Evolutionary conservation across 2,113 vertebrate species (phyloP), one percentile per base, ranked within the genome.

Genomic region (Microtus richardsoni): DNA sequence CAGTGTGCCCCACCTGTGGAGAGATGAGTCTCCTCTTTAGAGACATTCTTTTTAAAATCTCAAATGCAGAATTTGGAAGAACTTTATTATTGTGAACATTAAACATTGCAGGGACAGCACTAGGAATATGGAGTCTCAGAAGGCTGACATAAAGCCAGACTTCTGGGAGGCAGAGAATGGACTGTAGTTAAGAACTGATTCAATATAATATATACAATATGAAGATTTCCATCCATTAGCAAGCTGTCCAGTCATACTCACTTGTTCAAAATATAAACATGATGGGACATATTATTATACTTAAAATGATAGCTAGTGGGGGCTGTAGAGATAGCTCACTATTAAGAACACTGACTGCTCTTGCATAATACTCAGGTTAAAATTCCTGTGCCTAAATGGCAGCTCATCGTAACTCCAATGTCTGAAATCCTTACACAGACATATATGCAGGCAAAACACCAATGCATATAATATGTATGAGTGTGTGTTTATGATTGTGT

Each of bases 231-330:
- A 99, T 97, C 99, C 98, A 0, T 99, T 99, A 98, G 97, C 97
- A 80, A 99, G 98, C 97, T 99, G 99, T 79, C 97, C 98, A 0
- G 98, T 99, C 88, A 99, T 99, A 99, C 99, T 99, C 52, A 99
- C 98, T 0, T 99, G 99, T 74, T 99, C 99, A 17, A 99, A 99
- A 96, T 99, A 99, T 26, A 99, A 99, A 97, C 99, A 99, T 97
- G 98, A 99, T 36, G 17, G 97, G 99, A 39, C 12, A 60, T 39
- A 7, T 39, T 80, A 58, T 39, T 80, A 58, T 24, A 80, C 1
- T 80, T 58, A 58, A n/a, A 80, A 80, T 19, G 1, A 33, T 33
- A 16, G 30, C 30, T 14, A 68, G 13, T 68, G 1, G 12, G 5
- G 66, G 12, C 28, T 33, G 30, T 30, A 68, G 66, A 68, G 66